phyloP scores from a whole-genome alignment of 2,888 invertebrate genomes.

The Mechanitis messenoides region DNA sequence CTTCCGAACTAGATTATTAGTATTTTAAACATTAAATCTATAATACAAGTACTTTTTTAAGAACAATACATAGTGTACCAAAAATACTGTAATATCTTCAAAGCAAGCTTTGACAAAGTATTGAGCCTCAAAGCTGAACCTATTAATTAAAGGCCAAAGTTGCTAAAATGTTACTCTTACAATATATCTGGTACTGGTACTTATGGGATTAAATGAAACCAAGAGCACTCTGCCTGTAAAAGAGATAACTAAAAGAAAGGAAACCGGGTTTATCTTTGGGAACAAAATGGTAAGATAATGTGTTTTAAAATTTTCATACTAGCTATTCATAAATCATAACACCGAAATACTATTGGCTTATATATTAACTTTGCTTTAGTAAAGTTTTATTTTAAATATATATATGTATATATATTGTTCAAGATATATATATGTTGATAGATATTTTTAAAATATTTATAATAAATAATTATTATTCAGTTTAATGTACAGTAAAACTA shows the following conservation, averaged over 20 bases:
- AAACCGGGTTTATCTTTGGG: background rate
- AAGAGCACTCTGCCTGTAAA: background rate
- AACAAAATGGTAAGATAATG: background rate
- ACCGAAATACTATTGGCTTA: too few species aligned
- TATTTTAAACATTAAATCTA: too few species aligned
- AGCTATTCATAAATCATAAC: too few species aligned
- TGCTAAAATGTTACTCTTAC: background rate
- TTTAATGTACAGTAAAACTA: too few species aligned
- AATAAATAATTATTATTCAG: too few species aligned
- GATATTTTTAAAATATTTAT: too few species aligned
- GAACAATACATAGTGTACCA: background rate
- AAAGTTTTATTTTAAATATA: too few species aligned
- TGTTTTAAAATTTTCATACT: too few species aligned
- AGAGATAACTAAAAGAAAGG: background rate
- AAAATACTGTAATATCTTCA: background rate
- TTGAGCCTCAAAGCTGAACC: background rate
- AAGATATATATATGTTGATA: too few species aligned
- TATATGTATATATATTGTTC: too few species aligned
- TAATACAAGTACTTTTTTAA: background rate
- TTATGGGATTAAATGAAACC: slow-evolving; percentile 1
- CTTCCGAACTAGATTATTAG: too few species aligned
- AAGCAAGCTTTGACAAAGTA: background rate
- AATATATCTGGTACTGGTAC: slow-evolving; percentile 16
- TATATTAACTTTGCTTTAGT: too few species aligned
- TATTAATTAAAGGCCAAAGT: background rate